phyloP scores from a whole-genome alignment of 2,113 vertebrate genomes.

The Uria lomvia region DNA sequence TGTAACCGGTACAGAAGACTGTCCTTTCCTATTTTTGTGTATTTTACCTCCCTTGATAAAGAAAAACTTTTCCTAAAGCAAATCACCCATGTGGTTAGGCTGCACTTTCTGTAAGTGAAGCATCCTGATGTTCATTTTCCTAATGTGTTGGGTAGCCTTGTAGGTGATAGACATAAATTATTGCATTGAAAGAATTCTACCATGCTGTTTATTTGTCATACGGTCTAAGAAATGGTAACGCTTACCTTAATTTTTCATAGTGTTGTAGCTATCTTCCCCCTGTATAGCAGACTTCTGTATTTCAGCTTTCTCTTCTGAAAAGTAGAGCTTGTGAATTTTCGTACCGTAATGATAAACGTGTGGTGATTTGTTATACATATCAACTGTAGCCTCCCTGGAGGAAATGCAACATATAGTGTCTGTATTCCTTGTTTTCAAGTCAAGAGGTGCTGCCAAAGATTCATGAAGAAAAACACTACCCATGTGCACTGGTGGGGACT shows the following conservation, averaged over 20 bases:
- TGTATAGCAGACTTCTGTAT: background rate
- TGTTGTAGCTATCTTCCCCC: background rate
- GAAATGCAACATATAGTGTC: slow-evolving; percentile 48
- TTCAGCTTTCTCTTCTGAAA: slow-evolving; percentile 29
- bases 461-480: slow-evolving; percentile 87
- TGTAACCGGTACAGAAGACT: background rate
- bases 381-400: slow-evolving; percentile 46
- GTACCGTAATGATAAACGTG: slow-evolving; percentile 24
- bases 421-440: slow-evolving; percentile 80
- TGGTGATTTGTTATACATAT: slow-evolving; percentile 57
- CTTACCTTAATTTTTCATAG: background rate
- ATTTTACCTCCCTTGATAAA: background rate
- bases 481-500: slow-evolving; percentile 95
- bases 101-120: background rate
- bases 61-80: background rate
- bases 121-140: background rate
- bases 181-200: background rate
- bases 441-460: slow-evolving; percentile 90
- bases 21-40: background rate
- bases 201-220: background rate
- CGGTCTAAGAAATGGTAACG: background rate
- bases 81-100: background rate
- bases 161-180: background rate
- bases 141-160: background rate
- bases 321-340: slow-evolving; percentile 43